These are phyloP conservation scores for Toxotes chatareus DNA, from an alignment of 2,113 vertebrate species.

Conservation along the genomic window DNA sequence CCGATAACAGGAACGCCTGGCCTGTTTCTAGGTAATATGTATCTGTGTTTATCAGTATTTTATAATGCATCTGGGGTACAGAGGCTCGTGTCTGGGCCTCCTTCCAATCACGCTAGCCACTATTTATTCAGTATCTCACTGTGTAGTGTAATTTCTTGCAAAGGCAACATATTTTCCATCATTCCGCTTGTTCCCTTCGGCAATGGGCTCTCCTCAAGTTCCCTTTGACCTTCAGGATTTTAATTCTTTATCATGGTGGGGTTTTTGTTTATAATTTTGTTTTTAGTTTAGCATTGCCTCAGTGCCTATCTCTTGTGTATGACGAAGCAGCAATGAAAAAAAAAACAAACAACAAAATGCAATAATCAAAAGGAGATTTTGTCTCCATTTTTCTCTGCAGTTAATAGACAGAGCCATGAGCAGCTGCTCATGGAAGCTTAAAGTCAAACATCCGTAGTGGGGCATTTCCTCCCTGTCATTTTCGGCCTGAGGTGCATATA, in stretches of 20 bases:
- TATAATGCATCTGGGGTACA: slow-evolving; percentile 7
- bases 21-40: slow-evolving; percentile 21
- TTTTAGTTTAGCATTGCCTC: slow-evolving; percentile 38
- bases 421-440: slow-evolving; percentile 25
- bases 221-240: slow-evolving; percentile 11
- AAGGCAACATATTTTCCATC: slow-evolving; percentile 1
- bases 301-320: slow-evolving; percentile 11
- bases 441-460: slow-evolving; percentile 54
- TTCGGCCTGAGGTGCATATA: slow-evolving; percentile 57
- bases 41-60: slow-evolving; percentile 32
- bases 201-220: slow-evolving; percentile 25
- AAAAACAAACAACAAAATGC: background rate
- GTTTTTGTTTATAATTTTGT: slow-evolving; percentile 44
- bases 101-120: background rate
- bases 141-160: background rate
- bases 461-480: slow-evolving; percentile 60
- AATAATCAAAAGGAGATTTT: slow-evolving; percentile 33
- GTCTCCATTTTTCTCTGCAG: slow-evolving; percentile 36
- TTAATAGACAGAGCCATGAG: slow-evolving; percentile 31
- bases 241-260: background rate
- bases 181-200: slow-evolving; percentile 27
- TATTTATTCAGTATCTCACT: slow-evolving; percentile 30
- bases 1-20: slow-evolving; percentile 36
- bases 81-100: slow-evolving; percentile 9
- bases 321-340: slow-evolving; percentile 18